Evolutionary conservation across 2,888 invertebrate species (phyloP).

Genomic region (Steinernema carpocapsae): DNA sequence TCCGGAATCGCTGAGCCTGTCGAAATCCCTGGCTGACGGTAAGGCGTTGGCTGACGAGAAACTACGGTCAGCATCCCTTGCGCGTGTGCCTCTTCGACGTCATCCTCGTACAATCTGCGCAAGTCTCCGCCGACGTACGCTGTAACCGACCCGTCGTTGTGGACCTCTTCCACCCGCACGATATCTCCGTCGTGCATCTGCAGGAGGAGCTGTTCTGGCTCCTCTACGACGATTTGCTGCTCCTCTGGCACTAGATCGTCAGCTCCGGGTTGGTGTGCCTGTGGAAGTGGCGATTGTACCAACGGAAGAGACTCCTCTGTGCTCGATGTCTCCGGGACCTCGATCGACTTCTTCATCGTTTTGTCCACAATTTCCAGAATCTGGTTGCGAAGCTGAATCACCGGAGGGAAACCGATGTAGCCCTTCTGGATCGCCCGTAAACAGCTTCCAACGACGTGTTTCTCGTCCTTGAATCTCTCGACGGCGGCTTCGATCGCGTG

Average conservation of each 20-base stretch:
- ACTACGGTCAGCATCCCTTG: conserved; percentile 1
- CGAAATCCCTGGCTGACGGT: no score
- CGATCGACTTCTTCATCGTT: background rate
- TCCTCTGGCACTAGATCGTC: background rate
- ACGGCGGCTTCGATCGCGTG: background rate
- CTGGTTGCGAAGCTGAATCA: conserved; percentile 10
- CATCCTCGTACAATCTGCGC: background rate
- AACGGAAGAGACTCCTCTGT: background rate
- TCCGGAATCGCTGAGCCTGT: conserved; percentile 5
- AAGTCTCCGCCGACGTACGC: background rate
- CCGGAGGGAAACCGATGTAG: conserved; percentile 23
- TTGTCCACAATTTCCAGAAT: conserved; percentile 1
- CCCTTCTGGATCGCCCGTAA: conserved; percentile 10
- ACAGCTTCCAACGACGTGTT: conserved; percentile 27
- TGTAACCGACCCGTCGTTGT: conserved; percentile 9
- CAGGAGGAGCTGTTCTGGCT: conserved; percentile 8
- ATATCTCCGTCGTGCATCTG: conserved; percentile 10
- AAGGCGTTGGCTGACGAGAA: background rate
- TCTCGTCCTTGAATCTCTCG: background rate
- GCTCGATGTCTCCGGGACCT: no score
- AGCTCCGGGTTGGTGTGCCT: no score
- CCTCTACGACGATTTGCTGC: background rate
- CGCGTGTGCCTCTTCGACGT: conserved; percentile 16
- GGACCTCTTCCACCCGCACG: conserved; percentile 17
- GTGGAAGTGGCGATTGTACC: background rate